Evolutionary conservation across 1,140 invertebrate genomes (phyloP), one percentile per base, ranked within the genome.

Genomic region (Drosophila nigromelanica): DNA sequence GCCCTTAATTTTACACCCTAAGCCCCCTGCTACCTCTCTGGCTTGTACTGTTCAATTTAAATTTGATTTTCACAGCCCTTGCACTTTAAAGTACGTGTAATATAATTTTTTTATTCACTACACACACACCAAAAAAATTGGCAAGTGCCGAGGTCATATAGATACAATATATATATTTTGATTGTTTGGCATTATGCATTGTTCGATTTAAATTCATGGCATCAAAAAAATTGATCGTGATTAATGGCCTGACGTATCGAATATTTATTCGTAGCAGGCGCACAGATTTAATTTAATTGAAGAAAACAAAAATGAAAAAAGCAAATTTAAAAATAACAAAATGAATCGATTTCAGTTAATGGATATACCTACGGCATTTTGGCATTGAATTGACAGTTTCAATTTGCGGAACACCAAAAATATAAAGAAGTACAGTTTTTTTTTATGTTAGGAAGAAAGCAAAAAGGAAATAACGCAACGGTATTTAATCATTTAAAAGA

Each of bases 201-300:
- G 73, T 74, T 78, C 73, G 71, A 85, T 80, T 86, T 80, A 70
- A 66, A 21, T 18, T 59, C 45, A 45, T 21, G 39, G 14, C 35
- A 14, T 47, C 61, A 42, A 81, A 73, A 85, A 67, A 74, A 83
- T 59, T 45, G 43, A 68, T 77, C 69, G 76, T 86, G 80, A 85
- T 85, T 86, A 76, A 85, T 85, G 69, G 81, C 43, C 50, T 52
- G 33, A 6, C 42, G 51, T 72, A 67, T 74, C 78, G 56, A 68
- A 47, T 27, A 48, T 35, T 43, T 70, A 66, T 74, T 74, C 50
- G 50, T 48, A 68, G 55, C 74, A 69, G 43, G 30, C 69, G 37
- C 73, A 39, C 68, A 58, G 73, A 85, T 86, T 78, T 77, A 50
- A 86, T 71, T 86, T 80, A 83, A 85, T 85, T 85, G 77, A 73